phyloP scores from a whole-genome alignment of 2,888 invertebrate genomes.

The Leptopterna dolabrata region DNA sequence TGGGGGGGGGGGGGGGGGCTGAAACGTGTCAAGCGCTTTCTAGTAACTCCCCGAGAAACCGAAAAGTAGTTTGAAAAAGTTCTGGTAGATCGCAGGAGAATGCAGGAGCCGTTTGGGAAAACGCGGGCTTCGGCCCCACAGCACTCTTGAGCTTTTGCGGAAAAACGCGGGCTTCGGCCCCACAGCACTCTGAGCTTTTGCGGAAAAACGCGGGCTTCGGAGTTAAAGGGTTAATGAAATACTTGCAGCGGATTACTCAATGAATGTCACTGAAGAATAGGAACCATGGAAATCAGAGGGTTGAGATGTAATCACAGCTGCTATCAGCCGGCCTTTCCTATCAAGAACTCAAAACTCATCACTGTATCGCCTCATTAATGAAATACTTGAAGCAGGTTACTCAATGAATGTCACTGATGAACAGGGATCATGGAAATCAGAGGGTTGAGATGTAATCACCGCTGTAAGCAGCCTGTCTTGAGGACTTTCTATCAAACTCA shows the following conservation, averaged over 20 bases:
- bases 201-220: too few species aligned
- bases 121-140: too few species aligned
- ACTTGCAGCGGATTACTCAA: not conserved
- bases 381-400: not conserved
- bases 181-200: too few species aligned
- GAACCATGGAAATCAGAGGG: not conserved
- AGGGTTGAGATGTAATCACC: not conserved
- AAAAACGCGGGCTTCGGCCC: too few species aligned
- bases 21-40: too few species aligned
- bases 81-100: too few species aligned
- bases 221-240: too few species aligned
- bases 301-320: not conserved
- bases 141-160: too few species aligned
- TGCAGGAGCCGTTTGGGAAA: too few species aligned
- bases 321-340: constrained; percentile 26
- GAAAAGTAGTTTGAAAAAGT: too few species aligned
- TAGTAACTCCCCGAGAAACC: too few species aligned
- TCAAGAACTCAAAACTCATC: constrained; percentile 1
- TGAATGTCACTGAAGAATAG: not conserved
- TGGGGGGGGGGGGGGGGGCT: too few species aligned
- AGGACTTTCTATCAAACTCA: constrained; percentile 6
- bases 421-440: not conserved
- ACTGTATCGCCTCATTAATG: not conserved
- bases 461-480: constrained; percentile 6
- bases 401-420: not conserved